Conservation (phyloP, 1,140 invertebrate species). For the Atta colombica region DNA sequence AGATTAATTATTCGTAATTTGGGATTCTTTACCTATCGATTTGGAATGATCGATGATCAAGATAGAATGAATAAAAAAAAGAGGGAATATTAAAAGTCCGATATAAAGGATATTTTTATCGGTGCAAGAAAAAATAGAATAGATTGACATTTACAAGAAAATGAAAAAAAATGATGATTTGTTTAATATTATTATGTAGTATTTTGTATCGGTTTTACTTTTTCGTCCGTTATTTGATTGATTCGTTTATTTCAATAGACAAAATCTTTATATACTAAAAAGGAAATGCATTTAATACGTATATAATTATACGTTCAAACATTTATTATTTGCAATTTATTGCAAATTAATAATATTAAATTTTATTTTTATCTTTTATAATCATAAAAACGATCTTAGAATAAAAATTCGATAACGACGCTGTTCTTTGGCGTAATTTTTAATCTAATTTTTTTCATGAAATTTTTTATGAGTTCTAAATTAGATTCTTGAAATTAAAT, state of each 20-base stretch:
- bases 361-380: neutral
- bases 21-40: neutral
- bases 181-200: neutral
- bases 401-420: neutral
- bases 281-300: neutral
- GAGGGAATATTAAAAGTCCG: neutral
- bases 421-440: neutral
- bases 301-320: neutral
- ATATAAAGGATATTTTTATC: slow-evolving; percentile 19
- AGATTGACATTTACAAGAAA: neutral
- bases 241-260: neutral
- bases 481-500: neutral
- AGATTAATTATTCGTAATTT: neutral
- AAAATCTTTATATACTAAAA: neutral
- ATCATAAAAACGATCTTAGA: neutral
- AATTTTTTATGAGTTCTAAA: neutral
- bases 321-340: neutral
- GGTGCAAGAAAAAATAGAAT: neutral
- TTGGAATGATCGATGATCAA: neutral
- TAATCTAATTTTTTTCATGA: slow-evolving; percentile 10
- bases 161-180: neutral
- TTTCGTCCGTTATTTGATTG: neutral
- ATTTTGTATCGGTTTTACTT: neutral
- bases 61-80: neutral
- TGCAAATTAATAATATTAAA: neutral